Base-by-base conservation (phyloP, 2,113 vertebrate species). In the Dissostichus mawsoni region DNA sequence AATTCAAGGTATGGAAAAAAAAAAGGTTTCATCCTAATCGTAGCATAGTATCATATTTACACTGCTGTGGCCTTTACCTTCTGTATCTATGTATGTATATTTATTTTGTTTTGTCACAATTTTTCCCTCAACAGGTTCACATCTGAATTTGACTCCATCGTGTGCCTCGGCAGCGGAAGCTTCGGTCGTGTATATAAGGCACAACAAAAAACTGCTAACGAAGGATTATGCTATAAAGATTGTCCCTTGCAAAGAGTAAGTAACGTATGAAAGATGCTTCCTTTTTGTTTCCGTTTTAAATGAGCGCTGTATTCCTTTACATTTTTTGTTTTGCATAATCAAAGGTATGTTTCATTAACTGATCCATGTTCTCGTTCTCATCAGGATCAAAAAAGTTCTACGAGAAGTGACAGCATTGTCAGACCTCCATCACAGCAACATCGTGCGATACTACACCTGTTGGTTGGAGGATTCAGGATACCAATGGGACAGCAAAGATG, bases 151-250 rank as follows among this genome's bases (percentile, higher is more conserved):
- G 90, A 94, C 25, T 71, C 29, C 2, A 90, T 95, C 13, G 8
- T 45, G 58, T 0, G 0, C 0, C 78, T 96, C 3, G 93, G 87
- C 12, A 88, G 79, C 55, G 95, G 95, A 78, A 72, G 84, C 0
- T 95, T 94, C 85, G 95, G 95, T 11, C 2, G 0, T 16, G 95
- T 96, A 81, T 95, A 64, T 50, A 94, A 90, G 63, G 95, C 93
- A n/a, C 88, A 52, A 72, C 16, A 73, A 10, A 10, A 92, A 69
- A 71, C 74, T 93, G 1, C 51, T 90, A 25, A 5, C 48, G 0
- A 87, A 3, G 8, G n/a, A 29, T 63, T 94, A 47, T 71, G 95
- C 95, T 20, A 74, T 96, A 62, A 96, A 96, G 85, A 83, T 94
- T 8, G 93, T 95, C 9, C 70, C 45, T 55, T 78, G 17, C 6